Percentiles rank a stretch among this genome's conserved stretches.
These are phyloP conservation scores for Gibbula magus DNA, from an alignment of 2,888 invertebrate species.

Conservation along the genomic window DNA sequence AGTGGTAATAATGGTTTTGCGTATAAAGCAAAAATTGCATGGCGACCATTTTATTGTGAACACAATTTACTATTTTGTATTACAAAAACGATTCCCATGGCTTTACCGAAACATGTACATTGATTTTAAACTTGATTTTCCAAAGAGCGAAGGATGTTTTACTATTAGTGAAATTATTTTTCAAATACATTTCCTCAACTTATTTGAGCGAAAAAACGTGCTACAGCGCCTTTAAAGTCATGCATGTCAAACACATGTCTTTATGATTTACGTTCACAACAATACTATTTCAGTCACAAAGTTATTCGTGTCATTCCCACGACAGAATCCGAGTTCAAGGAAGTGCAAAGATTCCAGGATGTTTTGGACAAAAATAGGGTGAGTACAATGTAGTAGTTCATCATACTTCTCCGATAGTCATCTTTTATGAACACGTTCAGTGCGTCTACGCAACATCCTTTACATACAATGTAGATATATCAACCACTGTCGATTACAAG, in stretches of 20 bases:
- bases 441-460: too few relatives aligned
- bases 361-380: neutral
- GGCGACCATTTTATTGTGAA: too few relatives aligned
- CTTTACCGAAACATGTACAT: neutral
- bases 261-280: neutral
- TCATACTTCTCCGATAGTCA: neutral
- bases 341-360: neutral
- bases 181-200: too few relatives aligned
- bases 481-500: too few relatives aligned
- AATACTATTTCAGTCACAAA: slow-evolving; percentile 24
- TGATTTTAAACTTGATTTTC: neutral
- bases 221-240: too few relatives aligned
- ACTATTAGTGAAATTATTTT: too few relatives aligned
- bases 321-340: neutral
- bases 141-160: neutral
- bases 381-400: neutral
- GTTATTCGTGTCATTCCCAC: slow-evolving; percentile 27
- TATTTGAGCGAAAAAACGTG: too few relatives aligned
- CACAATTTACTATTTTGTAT: too few relatives aligned
- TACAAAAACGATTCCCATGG: neutral
- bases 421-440: neutral
- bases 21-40: too few relatives aligned
- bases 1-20: too few relatives aligned
- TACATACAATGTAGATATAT: too few relatives aligned
- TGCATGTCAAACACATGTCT: neutral